These are phyloP conservation scores for Orussus abietinus DNA, from an alignment of 1,140 invertebrate species.

Conservation along the genomic window DNA sequence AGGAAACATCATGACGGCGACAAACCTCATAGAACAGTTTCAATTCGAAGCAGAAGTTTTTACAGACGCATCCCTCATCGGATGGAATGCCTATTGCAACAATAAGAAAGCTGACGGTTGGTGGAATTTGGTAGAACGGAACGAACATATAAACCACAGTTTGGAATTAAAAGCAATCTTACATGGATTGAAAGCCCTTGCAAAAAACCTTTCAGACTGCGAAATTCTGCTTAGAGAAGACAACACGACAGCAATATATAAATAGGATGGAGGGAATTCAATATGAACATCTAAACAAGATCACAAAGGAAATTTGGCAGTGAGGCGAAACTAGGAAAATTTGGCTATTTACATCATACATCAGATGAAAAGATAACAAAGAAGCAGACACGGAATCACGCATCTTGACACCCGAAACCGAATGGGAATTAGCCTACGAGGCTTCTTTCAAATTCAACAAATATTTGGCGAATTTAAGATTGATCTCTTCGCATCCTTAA, in stretches of 20 bases:
- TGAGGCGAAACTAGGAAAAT: conserved; percentile 35
- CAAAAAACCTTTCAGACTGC: conserved; percentile 22
- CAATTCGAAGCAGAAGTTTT: conserved; percentile 4
- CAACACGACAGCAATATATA: conserved; percentile 41
- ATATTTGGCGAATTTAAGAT: conserved; percentile 24
- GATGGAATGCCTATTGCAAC: conserved; percentile 10
- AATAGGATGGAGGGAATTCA: conserved; percentile 35
- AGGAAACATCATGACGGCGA: neutral
- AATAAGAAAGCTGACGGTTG: conserved; percentile 3
- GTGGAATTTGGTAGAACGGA: conserved; percentile 14
- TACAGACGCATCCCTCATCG: conserved; percentile 7
- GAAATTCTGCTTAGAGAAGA: conserved; percentile 36
- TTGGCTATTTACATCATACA: conserved; percentile 37
- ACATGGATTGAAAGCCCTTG: conserved; percentile 32
- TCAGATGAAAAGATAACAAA: conserved; percentile 34
- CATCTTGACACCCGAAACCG: conserved; percentile 21
- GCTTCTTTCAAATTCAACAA: conserved; percentile 16
- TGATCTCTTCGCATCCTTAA: conserved; percentile 26
- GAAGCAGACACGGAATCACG: conserved; percentile 26
- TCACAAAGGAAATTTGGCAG: conserved; percentile 35
- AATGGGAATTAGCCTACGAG: conserved; percentile 19
- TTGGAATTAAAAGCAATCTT: conserved; percentile 33
- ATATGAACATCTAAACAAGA: conserved; percentile 25
- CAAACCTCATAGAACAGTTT: conserved; percentile 7
- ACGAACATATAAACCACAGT: conserved; percentile 34